Evolutionary conservation across 1,140 invertebrate genomes (phyloP), one percentile per base, ranked within the genome.

Genomic region (Nymphalis io): DNA sequence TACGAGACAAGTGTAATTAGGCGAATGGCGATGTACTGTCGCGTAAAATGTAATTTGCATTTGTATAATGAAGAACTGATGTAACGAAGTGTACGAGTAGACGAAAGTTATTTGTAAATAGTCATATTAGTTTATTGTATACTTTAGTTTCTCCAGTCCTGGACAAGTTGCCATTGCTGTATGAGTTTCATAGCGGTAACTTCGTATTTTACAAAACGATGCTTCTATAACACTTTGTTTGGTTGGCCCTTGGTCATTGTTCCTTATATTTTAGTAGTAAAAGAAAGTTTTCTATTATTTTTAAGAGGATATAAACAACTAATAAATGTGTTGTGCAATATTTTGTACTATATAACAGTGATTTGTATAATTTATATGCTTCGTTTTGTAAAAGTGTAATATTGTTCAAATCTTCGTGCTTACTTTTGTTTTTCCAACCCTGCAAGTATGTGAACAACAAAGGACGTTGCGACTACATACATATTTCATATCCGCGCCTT

Each of bases 81-180:
- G 63, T 70, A 72, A 68, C 57, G 66, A 70, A 44, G 62, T 67
- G 53, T 72, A 78, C 51, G 69, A 68, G 65, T 75, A 70, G 68
- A 74, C 66, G 73, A 74, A 77, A 70, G 75, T 79, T 82, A 78
- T 46, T 46, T 84, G 80, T 84, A 82, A 62, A 85, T 87, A 85
- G 75, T 79, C 60, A 76, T 79, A 73, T 81, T 76, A 61, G 73
- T 81, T 83, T 85, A 73, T 80, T 79, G 18, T 65, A 53, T 66
- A 64, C 51, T 51, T 71, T 82, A 74, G 72, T 80, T 78, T 71
- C 63, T 76, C 72, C 79, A 80, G 76, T 84, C 81, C 80, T 82
- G 70, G 74, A 81, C 73, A 73, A 79, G 83, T 84, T 89, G 85
- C 83, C 87, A 88, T 87, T 81, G 77, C 77, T 63, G 73, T 75